Base-by-base conservation (phyloP, 1,140 invertebrate species). In the Phymastichus coffea region DNA sequence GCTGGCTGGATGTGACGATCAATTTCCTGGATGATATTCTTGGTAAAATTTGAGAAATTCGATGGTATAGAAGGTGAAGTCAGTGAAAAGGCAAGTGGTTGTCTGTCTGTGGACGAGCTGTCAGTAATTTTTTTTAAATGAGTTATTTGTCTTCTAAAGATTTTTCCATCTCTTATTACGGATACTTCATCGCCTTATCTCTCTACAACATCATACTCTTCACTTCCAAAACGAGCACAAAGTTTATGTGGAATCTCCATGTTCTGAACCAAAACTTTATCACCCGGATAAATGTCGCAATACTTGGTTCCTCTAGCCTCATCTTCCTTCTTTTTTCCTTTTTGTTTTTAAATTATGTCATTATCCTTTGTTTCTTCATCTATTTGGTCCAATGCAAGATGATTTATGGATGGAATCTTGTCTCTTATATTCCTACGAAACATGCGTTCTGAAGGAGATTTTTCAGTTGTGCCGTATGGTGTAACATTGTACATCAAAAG, bases 401-500 rank as follows among this genome's bases (percentile, higher is more conserved):
- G 41, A 6, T 14, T 37, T 1, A 63, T 20, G 15, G 33, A 44
- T 0, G 69, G 65, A 55, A 75, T 64, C 63, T 69, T 70, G 48
- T 73, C 71, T 35, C 58, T 56, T 23, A 67, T 63, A 23, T 66
- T 61, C 52, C 71, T 41, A 25, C 55, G 51, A 43, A 72, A 76
- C 10, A 79, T 61, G 26, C 76, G 46, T 67, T 75, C 70, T 1
- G 71, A 59, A 6, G 76, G 74, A 3, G 74, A 66, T 63, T 69
- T 70, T 30, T 71, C 70, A 12, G 67, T 69, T 10, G 59, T 64
- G 9, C 61, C 40, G 40, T 72, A 65, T 1, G 64, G 67, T 15
- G 66, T 74, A 4, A 44, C 43, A 12, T 64, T 67, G 47, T 74
- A 72, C 67, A 70, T 72, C 15, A 74, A 48, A 23, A 69, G 22